These are phyloP conservation scores for Lota lota DNA, from an alignment of 2,113 vertebrate genomes.

Conservation along the genomic window DNA sequence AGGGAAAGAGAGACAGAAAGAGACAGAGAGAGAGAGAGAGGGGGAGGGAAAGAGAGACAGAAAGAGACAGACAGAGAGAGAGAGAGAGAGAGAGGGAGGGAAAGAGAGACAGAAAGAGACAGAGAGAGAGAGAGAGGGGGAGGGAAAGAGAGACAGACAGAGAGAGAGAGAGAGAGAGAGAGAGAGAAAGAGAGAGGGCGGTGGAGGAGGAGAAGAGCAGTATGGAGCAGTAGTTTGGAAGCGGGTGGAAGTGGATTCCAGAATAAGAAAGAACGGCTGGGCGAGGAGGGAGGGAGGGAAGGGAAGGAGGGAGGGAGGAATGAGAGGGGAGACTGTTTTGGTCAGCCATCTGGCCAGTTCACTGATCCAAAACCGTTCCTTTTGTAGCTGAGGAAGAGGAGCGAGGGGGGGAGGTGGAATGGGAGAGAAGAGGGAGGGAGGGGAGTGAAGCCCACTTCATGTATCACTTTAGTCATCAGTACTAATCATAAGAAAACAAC, in stretches of 20 bases:
- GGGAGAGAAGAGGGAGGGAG: conserved; percentile 12
- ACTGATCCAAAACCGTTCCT: conserved; percentile 72
- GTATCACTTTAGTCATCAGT: conserved; percentile 35
- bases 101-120: background rate
- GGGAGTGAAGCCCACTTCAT: conserved; percentile 42
- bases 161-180: background rate
- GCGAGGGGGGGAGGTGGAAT: background rate
- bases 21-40: background rate
- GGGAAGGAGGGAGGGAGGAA: conserved; percentile 13
- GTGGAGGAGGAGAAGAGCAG: background rate
- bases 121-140: background rate
- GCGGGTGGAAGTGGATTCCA: background rate
- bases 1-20: background rate
- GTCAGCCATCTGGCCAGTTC: conserved; percentile 69
- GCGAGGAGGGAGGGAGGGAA: conserved; percentile 1
- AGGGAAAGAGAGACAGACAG: background rate
- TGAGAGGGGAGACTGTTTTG: conserved; percentile 41
- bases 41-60: background rate
- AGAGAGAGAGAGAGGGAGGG: background rate
- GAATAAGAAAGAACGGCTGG: background rate
- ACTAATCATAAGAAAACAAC: too few species aligned
- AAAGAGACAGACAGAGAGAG: background rate
- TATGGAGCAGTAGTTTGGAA: background rate
- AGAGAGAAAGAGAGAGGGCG: background rate
- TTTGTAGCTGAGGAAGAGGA: conserved; percentile 60